A percentile compares a stretch with the other conserved stretches of the same genome.
Evolutionary conservation across 92 coral and sea anemone genomes (phyloP).

Genomic region (Actinernus sp.): DNA sequence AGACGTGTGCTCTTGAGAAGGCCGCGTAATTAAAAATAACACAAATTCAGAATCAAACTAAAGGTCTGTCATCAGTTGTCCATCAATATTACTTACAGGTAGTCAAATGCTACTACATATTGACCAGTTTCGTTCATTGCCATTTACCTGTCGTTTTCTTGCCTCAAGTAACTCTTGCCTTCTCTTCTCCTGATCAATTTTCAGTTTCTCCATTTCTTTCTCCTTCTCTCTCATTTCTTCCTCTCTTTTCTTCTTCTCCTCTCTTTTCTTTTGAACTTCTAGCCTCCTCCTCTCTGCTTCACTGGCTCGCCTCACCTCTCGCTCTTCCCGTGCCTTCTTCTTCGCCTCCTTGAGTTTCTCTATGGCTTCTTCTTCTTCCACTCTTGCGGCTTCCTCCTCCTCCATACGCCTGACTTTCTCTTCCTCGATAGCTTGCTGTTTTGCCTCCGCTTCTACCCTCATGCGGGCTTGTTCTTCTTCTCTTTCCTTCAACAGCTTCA

Average conservation of each 20-base stretch:
- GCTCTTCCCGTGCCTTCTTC: conserved; percentile 93
- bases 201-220: conserved; percentile 77
- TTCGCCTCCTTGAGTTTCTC: conserved; percentile 81
- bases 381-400: conserved; percentile 85
- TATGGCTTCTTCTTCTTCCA: conserved; percentile 84
- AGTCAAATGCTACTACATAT: too few relatives aligned
- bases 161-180: conserved; percentile 82
- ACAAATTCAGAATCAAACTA: too few relatives aligned
- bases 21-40: too few relatives aligned
- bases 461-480: conserved; percentile 81
- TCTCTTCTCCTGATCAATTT: conserved; percentile 83
- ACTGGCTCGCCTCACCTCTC: conserved; percentile 86
- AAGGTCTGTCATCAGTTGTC: too few relatives aligned
- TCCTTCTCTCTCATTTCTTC: conserved; percentile 92
- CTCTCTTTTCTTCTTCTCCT: conserved; percentile 91
- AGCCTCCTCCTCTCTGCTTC: conserved; percentile 93
- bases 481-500: conserved; percentile 68
- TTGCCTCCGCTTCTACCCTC: conserved; percentile 78
- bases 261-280: conserved; percentile 93
- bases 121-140: too few relatives aligned
- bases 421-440: conserved; percentile 82
- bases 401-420: conserved; percentile 74
- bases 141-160: conserved; percentile 71
- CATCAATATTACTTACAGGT: too few relatives aligned
- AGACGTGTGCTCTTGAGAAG: too few relatives aligned